Evolutionary conservation across 2,113 vertebrate species (phyloP).

Genomic region (Crotophaga sulcirostris): DNA sequence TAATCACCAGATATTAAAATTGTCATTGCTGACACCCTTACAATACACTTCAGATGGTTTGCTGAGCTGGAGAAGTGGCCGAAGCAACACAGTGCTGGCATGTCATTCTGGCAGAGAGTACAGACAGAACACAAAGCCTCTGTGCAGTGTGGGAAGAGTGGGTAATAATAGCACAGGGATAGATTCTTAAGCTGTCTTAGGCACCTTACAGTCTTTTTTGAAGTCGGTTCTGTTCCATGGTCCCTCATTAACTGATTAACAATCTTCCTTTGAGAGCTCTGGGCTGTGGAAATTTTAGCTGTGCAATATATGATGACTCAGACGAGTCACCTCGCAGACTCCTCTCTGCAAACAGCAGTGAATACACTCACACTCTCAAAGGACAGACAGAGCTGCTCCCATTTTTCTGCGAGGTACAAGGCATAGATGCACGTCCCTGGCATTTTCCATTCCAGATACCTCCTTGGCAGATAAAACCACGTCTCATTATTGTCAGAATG

Average conservation of each 20-base stretch:
- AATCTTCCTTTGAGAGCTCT: background rate
- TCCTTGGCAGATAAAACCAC: background rate
- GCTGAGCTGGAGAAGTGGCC: background rate
- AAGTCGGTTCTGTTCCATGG: background rate
- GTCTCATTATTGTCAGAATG: background rate
- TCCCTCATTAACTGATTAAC: background rate
- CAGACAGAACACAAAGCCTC: background rate
- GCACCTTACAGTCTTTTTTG: background rate
- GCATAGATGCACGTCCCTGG: background rate
- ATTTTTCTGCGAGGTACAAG: background rate
- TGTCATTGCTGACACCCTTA: background rate
- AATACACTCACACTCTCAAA: background rate
- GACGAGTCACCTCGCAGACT: background rate
- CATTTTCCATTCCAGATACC: background rate
- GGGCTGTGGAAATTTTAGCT: background rate
- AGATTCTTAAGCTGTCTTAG: background rate
- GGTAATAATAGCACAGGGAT: background rate
- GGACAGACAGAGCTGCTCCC: background rate
- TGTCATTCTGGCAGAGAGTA: background rate
- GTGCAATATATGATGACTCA: background rate
- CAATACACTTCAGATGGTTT: background rate
- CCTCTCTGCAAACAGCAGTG: background rate
- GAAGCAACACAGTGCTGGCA: background rate
- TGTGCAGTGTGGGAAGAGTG: background rate
- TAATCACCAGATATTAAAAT: accelerated